Evolutionary conservation across 2,113 vertebrate genomes (phyloP).

Genomic region (Bostrychus sinensis): DNA sequence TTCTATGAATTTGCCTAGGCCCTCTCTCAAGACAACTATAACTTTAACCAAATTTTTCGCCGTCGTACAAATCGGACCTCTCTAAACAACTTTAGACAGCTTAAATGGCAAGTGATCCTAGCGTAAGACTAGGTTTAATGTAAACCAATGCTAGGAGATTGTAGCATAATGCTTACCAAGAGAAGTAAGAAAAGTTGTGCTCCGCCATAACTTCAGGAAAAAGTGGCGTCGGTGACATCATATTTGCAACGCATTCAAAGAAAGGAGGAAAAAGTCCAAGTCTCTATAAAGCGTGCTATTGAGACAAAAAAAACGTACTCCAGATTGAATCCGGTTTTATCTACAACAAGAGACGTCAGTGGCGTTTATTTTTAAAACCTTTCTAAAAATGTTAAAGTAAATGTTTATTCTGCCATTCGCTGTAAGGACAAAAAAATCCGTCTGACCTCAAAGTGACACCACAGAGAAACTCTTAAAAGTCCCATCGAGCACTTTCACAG

Average conservation of each 20-base stretch:
- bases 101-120: not conserved
- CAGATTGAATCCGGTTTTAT: constrained; percentile 10
- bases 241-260: constrained; percentile 73
- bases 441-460: constrained; percentile 63
- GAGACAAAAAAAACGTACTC: constrained; percentile 12
- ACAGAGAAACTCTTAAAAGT: constrained; percentile 23
- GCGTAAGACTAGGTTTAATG: not conserved
- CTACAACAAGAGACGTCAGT: not conserved
- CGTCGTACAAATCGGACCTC: constrained; percentile 32
- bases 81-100: not conserved
- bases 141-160: constrained; percentile 14
- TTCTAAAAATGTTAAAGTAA: constrained; percentile 12
- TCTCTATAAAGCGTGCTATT: constrained; percentile 4
- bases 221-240: constrained; percentile 82
- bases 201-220: constrained; percentile 84
- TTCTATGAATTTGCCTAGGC: constrained; percentile 45
- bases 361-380: not conserved
- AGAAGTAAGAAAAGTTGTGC: constrained; percentile 72
- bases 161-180: constrained; percentile 75
- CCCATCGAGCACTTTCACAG: constrained; percentile 42
- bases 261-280: constrained; percentile 36
- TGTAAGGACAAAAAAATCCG: constrained; percentile 44
- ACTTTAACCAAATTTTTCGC: constrained; percentile 29
- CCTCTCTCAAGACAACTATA: constrained; percentile 23
- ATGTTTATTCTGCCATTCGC: constrained; percentile 23